Base-by-base conservation (phyloP, 2,113 vertebrate species). In the Ramphastos sulfuratus region DNA sequence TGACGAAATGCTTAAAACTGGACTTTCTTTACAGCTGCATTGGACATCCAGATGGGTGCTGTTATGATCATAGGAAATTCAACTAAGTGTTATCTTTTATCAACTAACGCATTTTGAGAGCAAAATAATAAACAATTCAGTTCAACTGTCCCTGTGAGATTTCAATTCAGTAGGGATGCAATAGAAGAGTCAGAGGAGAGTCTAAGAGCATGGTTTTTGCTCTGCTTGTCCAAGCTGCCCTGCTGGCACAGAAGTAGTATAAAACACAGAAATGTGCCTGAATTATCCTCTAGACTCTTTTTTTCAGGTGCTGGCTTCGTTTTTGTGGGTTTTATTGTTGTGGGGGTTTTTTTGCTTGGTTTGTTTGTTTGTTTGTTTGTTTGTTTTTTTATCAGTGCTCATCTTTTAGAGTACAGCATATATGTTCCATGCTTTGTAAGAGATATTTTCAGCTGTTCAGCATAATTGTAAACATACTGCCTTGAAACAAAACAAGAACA, bases 51-150 rank as follows among this genome's bases (percentile, higher is more conserved):
- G 37, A 65, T 37, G 33, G 21, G 44, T 78, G 12, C 25, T 66
- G 20, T 82, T 54, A 15, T 48, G 69, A 60, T 66, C 42, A 24
- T 17, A 33, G 7, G 17, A 52, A 42, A 17, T 76, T 37, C 23
- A 85, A 52, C 44, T 37, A 44, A 78, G 10, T 37, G 24, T 61
- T 54, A 18, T 77, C 33, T 93, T 79, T 70, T 87, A 23, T 18
- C 5, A 4, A 6, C 59, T 76, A 56, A 66, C 15, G 11, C 0
- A 0, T 71, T 92, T 59, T 28, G 27, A 48, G 56, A 69, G 16
- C 9, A 85, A 73, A 87, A 89, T 56, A 10, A 17, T 12, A 82
- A 75, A 55, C 33, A 64, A 16, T 55, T 17, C 52, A 42, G 27
- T 79, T 93, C 64, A 82, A 9, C 19, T 70, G 55, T 7, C 24